Base-by-base conservation (phyloP, 2,888 invertebrate species). In the Pseudeuparius sepicola region DNA sequence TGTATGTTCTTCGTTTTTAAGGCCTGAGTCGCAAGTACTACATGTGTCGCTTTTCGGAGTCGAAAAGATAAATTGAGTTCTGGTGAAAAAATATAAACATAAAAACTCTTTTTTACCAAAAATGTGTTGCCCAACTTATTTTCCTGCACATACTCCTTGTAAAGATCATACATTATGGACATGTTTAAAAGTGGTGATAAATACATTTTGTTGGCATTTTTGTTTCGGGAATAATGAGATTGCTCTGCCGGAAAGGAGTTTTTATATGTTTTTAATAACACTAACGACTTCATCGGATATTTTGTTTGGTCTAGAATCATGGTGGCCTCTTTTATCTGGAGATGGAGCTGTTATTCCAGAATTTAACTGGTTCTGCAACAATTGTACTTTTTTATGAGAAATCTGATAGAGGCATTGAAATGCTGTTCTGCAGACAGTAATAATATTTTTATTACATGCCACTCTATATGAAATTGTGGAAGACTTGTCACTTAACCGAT, bases 181-280 rank as follows among this genome's bases (percentile, higher is more conserved):
- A 39, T 31, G 15, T 36, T 39, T 15, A 39, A 26, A 13, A 29
- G 18, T 31, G 23, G 32, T 10, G 31, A 27, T 11, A 39, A 16
- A 31, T 31, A 38, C 32, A 24, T 37, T 34, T 34, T 38, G 20
- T 37, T 25, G 11, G 20, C 6, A 24, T 38, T 40, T 13, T 26
- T 39, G 31, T 39, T 34, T 17, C 31, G 10, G 14, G 34, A 39
- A 18, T 39, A 39, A 31, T 39, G 39, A 7, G 34, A 40, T 20
- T 34, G 23, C 24, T 40, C 40, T 30, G 40, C 24, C 11, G 40
- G 33, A 40, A 40, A 33, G 12, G 20, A 18, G 15, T 26, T 24
- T 15, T 35, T 41, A 17, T 41, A 35, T 9, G n/a, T 13, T 9
- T 20, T 26, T 40, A 6, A 34, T 37, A 16, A 28, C 33, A 11